Conservation (phyloP, 2,797 vertebrate species). For the Cuculus canorus region DNA sequence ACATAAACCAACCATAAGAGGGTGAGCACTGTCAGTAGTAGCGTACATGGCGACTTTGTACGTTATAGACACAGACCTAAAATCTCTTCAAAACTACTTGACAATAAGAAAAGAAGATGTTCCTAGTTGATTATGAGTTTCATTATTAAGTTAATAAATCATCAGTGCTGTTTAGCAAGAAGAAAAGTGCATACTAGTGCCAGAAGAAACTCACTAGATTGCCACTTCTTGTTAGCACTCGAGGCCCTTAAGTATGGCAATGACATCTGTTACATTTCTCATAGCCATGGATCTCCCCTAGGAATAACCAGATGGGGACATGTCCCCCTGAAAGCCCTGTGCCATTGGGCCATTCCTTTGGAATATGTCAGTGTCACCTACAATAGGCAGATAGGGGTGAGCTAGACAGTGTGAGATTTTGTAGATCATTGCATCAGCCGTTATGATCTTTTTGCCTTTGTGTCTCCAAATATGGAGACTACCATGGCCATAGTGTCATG, state of each 20-base stretch:
- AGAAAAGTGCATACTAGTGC: neutral
- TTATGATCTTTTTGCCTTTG: neutral
- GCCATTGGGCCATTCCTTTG: neutral
- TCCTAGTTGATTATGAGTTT: neutral
- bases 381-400: neutral
- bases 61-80: neutral
- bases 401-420: neutral
- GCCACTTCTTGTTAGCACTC: neutral
- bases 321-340: neutral
- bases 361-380: neutral
- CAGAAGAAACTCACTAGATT: neutral
- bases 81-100: neutral
- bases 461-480: neutral
- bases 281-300: neutral
- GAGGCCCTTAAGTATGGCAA: neutral
- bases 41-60: neutral
- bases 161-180: neutral
- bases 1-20: neutral
- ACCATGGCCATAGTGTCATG: neutral
- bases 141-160: neutral
- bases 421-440: neutral
- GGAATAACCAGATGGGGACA: neutral
- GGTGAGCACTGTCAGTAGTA: neutral
- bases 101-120: neutral
- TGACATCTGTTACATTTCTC: neutral